Percentiles rank a stretch among this genome's conserved stretches.
phyloP scores from a whole-genome alignment of 2,888 invertebrate species.

The Nymphalis urticae region DNA sequence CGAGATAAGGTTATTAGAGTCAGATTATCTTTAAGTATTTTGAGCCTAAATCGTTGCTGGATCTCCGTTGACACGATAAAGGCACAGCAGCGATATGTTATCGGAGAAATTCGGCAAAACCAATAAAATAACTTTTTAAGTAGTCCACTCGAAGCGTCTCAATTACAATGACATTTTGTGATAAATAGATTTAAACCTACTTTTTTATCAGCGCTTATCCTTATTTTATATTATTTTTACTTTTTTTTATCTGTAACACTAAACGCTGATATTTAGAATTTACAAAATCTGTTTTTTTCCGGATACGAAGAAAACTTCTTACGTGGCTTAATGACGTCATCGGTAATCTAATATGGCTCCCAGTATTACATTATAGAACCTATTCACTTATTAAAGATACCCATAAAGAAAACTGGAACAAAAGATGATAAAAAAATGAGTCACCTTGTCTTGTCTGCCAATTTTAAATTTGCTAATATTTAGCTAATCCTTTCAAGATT shows the following conservation, averaged over 20 bases:
- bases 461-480: too few relatives aligned
- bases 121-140: constrained; percentile 27
- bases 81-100: constrained; percentile 32
- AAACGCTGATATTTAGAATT: too few relatives aligned
- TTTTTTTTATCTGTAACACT: not conserved
- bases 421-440: too few relatives aligned
- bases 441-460: too few relatives aligned
- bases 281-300: too few relatives aligned
- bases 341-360: too few relatives aligned
- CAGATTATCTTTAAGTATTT: constrained; percentile 4
- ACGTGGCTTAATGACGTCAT: too few relatives aligned
- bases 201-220: constrained; percentile 4
- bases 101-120: constrained; percentile 37
- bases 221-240: not conserved
- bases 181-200: constrained; percentile 16
- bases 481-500: too few relatives aligned
- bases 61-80: constrained; percentile 24
- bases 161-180: constrained; percentile 26
- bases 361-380: too few relatives aligned
- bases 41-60: constrained; percentile 20
- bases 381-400: too few relatives aligned
- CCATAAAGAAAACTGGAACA: too few relatives aligned
- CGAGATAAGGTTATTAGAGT: constrained; percentile 2
- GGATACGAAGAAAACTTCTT: too few relatives aligned
- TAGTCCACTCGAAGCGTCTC: constrained; percentile 36